Percentiles rank a stretch among this genome's conserved stretches.
phyloP scores from a whole-genome alignment of 2,113 vertebrate genomes.

The Spea bombifrons region DNA sequence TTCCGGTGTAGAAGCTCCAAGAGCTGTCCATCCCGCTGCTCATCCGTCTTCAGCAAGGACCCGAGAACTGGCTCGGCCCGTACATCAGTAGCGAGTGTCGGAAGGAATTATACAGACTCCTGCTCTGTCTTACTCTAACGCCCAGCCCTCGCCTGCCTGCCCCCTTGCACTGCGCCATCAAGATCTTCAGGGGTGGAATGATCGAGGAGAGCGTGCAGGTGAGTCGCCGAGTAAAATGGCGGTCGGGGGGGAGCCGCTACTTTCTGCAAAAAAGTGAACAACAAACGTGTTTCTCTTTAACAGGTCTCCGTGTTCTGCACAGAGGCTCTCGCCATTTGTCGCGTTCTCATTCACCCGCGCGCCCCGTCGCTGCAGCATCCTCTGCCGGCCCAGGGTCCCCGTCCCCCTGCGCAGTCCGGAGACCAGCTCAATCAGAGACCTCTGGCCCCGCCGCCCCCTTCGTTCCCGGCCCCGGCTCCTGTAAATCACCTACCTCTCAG shows the following conservation, averaged over 20 bases:
- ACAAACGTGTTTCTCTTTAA: not conserved
- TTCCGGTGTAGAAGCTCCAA: slow-evolving; percentile 70
- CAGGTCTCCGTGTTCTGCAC: slow-evolving; percentile 83
- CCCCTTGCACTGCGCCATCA: slow-evolving; percentile 77
- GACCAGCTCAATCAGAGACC: slow-evolving; percentile 3
- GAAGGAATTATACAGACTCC: slow-evolving; percentile 72
- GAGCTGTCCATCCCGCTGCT: slow-evolving; percentile 77
- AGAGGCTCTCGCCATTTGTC: slow-evolving; percentile 77
- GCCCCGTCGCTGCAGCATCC: slow-evolving; percentile 71
- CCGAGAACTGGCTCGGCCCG: slow-evolving; percentile 63
- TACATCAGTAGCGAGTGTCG: slow-evolving; percentile 71
- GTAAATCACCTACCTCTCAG: slow-evolving; percentile 56
- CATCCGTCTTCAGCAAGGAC: slow-evolving; percentile 74
- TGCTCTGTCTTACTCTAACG: slow-evolving; percentile 76
- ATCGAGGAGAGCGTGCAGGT: slow-evolving; percentile 74
- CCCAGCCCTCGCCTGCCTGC: slow-evolving; percentile 76
- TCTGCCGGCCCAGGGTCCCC: slow-evolving; percentile 57
- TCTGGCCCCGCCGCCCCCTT: slow-evolving; percentile 56
- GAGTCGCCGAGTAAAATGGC: not conserved
- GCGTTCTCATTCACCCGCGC: slow-evolving; percentile 78
- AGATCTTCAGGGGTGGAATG: slow-evolving; percentile 73
- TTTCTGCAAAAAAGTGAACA: too few relatives aligned
- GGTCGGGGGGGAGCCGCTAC: not conserved
- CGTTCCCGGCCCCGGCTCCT: slow-evolving; percentile 62
- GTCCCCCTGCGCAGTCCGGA: slow-evolving; percentile 42